Percentiles rank a stretch among this genome's conserved stretches.
Evolutionary conservation across 2,888 invertebrate species (phyloP).

Genomic region (Drosophila mimetica): DNA sequence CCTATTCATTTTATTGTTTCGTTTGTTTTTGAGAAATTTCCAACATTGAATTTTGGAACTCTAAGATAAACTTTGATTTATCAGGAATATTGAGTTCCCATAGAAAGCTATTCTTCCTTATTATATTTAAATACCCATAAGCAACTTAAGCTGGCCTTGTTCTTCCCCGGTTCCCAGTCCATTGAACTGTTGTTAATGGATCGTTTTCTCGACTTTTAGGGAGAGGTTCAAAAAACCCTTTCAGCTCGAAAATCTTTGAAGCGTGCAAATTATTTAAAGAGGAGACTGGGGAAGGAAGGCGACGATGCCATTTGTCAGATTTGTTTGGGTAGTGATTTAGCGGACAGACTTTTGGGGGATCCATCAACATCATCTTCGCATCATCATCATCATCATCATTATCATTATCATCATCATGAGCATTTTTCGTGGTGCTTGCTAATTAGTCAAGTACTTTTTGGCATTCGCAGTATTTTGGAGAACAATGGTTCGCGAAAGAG

Average conservation of each 20-base stretch:
- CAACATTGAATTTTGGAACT: no score
- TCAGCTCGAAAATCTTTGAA: conserved; percentile 50
- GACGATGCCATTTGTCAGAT: conserved; percentile 45
- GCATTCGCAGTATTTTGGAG: conserved; percentile 6
- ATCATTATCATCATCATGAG: conserved; percentile 1
- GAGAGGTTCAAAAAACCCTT: conserved; percentile 36
- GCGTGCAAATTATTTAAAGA: conserved; percentile 75
- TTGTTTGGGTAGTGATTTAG: conserved; percentile 53
- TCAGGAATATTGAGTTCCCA: no score
- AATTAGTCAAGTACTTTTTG: conserved; percentile 50
- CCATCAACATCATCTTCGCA: conserved; percentile 21
- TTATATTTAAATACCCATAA: not conserved
- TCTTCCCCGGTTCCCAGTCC: conserved; percentile 20
- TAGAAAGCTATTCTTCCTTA: not conserved
- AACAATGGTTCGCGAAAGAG: conserved; percentile 35
- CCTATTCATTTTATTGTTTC: no score
- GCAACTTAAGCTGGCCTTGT: conserved; percentile 16
- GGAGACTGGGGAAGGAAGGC: conserved; percentile 8
- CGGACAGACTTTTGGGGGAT: conserved; percentile 28
- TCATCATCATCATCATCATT: conserved; percentile 2
- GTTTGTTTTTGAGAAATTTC: no score
- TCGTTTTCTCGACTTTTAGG: conserved; percentile 14
- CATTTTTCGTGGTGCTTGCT: conserved; percentile 23
- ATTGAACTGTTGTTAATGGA: conserved; percentile 37
- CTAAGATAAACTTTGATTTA: no score